Percentiles rank a stretch among this genome's conserved stretches.
Conservation (phyloP, 1,140 invertebrate species). For the Euschistus heros region DNA sequence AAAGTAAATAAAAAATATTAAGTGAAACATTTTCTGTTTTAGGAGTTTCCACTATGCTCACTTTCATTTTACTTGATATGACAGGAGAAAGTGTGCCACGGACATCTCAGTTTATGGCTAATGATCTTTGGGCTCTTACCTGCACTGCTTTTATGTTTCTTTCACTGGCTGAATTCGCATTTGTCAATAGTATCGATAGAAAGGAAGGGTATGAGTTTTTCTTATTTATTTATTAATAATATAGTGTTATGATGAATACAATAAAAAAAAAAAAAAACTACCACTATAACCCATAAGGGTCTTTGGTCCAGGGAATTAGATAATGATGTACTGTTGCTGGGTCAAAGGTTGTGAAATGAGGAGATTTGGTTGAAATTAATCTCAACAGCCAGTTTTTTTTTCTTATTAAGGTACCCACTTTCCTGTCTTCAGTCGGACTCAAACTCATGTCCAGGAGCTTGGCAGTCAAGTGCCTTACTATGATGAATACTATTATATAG, state of each 20-base stretch:
- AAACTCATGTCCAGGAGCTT: too few species aligned
- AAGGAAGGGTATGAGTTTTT: constrained; percentile 49
- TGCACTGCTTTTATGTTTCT: constrained; percentile 75
- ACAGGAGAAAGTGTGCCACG: constrained; percentile 69
- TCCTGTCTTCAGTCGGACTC: too few species aligned
- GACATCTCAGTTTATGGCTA: constrained; percentile 77
- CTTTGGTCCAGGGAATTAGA: not conserved
- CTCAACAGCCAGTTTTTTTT: too few species aligned
- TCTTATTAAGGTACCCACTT: too few species aligned
- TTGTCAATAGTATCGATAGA: constrained; percentile 77
- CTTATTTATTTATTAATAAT: not conserved
- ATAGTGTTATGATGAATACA: not conserved
- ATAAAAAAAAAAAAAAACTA: not conserved
- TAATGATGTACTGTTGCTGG: too few species aligned
- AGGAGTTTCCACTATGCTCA: constrained; percentile 73
- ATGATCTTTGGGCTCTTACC: constrained; percentile 78
- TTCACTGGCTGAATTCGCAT: constrained; percentile 75
- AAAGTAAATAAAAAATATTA: too few species aligned
- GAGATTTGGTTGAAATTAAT: too few species aligned
- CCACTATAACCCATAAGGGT: too few species aligned
- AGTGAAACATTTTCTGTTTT: constrained; percentile 12
- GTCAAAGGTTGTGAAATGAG: too few species aligned
- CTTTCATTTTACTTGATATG: constrained; percentile 71
- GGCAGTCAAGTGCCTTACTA: too few species aligned
- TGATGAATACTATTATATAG: too few species aligned